A percentile compares a stretch with the other conserved stretches of the same genome.
phyloP scores from a whole-genome alignment of 1,140 invertebrate genomes.

The Propsilocerus akamusi region DNA sequence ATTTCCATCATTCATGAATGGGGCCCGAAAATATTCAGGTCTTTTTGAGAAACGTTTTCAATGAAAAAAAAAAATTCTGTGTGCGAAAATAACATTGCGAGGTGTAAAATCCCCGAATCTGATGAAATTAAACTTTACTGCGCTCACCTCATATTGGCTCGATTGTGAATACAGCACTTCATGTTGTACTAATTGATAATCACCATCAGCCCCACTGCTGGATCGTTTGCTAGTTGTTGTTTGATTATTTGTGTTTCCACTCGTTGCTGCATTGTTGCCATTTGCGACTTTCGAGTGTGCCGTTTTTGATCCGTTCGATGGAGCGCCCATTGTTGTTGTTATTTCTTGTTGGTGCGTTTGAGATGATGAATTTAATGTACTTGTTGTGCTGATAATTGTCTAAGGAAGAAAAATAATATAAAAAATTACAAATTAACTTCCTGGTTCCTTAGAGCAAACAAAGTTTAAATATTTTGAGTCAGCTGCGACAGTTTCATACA shows the following conservation, averaged over 20 bases:
- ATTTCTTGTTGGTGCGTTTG: neutral
- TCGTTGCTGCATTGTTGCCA: slow-evolving; percentile 10
- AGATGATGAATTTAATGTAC: neutral
- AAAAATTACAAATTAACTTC: neutral
- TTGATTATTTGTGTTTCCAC: slow-evolving; percentile 24
- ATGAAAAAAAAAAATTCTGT: too few species aligned
- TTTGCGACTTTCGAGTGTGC: slow-evolving; percentile 23
- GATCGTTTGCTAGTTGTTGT: slow-evolving; percentile 31
- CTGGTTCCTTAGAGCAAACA: too few species aligned
- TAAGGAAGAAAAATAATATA: neutral
- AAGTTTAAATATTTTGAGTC: too few species aligned
- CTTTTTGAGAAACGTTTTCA: too few species aligned
- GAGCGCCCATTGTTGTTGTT: slow-evolving; percentile 6
- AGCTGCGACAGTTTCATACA: too few species aligned
- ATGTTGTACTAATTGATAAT: slow-evolving; percentile 96
- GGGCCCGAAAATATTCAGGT: too few species aligned
- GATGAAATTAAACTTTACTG: neutral
- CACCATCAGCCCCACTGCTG: slow-evolving; percentile 71
- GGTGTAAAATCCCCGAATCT: neutral
- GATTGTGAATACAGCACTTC: slow-evolving; percentile 91
- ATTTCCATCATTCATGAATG: too few species aligned
- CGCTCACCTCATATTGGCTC: slow-evolving; percentile 64
- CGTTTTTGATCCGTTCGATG: slow-evolving; percentile 21
- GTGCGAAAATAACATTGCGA: too few species aligned
- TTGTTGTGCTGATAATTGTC: slow-evolving; percentile 2